A percentile compares a stretch with the other conserved stretches of the same genome.
phyloP scores from a whole-genome alignment of 2,888 invertebrate species.

The Zeuzera pyrina region DNA sequence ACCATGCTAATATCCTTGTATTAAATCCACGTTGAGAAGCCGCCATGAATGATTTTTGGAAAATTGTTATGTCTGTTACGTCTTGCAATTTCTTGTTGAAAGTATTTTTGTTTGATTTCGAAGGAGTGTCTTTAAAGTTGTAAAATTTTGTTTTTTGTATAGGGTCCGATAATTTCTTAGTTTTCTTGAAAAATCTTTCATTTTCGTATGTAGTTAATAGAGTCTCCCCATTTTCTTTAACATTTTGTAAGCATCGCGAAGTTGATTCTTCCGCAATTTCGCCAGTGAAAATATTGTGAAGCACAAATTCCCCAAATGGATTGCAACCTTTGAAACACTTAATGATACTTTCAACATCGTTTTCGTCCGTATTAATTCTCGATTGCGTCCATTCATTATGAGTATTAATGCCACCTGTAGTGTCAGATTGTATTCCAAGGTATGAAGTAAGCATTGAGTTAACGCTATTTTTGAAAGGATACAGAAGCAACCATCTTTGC shows the following conservation, averaged over 20 bases:
- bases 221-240: no score
- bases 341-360: constrained; percentile 17
- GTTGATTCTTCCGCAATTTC: no score
- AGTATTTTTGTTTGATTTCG: constrained; percentile 5
- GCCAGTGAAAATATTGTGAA: no score
- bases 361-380: constrained; percentile 17
- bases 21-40: constrained; percentile 4
- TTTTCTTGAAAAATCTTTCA: no score
- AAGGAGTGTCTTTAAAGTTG: no score
- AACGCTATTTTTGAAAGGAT: constrained; percentile 15
- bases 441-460: constrained; percentile 8
- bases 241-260: no score
- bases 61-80: constrained; percentile 3
- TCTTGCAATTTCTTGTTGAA: constrained; percentile 5
- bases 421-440: constrained; percentile 13
- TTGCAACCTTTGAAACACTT: no score
- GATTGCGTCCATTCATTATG: constrained; percentile 14
- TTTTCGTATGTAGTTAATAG: no score
- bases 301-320: no score
- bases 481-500: constrained; percentile 13
- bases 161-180: no score
- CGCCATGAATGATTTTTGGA: constrained; percentile 4
- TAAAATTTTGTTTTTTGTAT: no score
- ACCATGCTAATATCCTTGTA: constrained; percentile 6
- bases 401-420: constrained; percentile 14